Conservation (phyloP, 1,140 invertebrate species). For the Diachasmimorpha longicaudata region DNA sequence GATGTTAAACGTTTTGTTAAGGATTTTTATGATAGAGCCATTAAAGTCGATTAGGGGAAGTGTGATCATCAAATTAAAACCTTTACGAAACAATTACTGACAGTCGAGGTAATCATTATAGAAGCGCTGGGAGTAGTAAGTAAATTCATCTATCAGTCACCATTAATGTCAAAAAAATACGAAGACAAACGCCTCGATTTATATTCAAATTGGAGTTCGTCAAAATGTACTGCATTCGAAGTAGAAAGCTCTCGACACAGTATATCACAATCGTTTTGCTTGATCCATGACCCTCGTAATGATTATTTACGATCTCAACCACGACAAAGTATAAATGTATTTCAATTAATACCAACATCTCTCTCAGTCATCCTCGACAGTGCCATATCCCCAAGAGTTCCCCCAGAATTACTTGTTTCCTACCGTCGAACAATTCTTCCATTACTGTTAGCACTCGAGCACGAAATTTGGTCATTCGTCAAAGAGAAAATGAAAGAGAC, state of each 20-base stretch:
- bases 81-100: too few relatives aligned
- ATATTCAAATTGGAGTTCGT: not conserved
- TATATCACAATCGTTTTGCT: not conserved
- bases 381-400: not conserved
- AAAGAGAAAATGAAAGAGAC: constrained; percentile 23
- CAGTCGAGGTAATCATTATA: too few relatives aligned
- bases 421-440: constrained; percentile 9
- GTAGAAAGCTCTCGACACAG: not conserved
- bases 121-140: too few relatives aligned
- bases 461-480: constrained; percentile 30
- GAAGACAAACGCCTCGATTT: too few relatives aligned
- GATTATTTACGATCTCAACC: not conserved
- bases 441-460: constrained; percentile 18
- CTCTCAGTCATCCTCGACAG: not conserved
- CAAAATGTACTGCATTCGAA: not conserved
- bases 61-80: too few relatives aligned
- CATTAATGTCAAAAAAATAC: too few relatives aligned
- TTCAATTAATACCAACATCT: constrained; percentile 9
- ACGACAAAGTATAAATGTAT: not conserved
- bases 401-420: not conserved
- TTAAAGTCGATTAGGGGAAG: too few relatives aligned
- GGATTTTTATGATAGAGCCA: too few relatives aligned
- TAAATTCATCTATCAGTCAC: too few relatives aligned
- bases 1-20: too few relatives aligned
- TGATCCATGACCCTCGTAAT: not conserved